A percentile compares a stretch with the other conserved stretches of the same genome.
phyloP scores from a whole-genome alignment of 1,140 invertebrate species.

The Temnothorax longispinosus region DNA sequence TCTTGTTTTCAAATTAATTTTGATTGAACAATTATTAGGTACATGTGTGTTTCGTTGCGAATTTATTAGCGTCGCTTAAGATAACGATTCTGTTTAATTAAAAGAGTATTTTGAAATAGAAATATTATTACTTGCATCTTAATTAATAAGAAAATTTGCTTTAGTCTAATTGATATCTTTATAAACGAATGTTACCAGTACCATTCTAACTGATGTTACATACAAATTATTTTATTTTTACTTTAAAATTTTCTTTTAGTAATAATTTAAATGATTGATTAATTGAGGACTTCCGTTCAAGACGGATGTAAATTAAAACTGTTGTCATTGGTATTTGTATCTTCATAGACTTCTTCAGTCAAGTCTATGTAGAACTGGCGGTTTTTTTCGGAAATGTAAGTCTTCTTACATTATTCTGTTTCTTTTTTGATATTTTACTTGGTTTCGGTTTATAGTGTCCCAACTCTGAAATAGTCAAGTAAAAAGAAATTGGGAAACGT shows the following conservation, averaged over 20 bases:
- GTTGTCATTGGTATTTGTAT: too few species aligned
- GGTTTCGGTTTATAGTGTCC: too few species aligned
- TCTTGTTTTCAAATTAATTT: background rate
- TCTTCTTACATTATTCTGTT: too few species aligned
- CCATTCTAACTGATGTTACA: background rate
- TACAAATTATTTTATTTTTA: background rate
- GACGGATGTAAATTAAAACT: too few species aligned
- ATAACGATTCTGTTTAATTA: background rate
- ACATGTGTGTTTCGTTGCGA: background rate
- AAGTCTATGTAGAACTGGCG: too few species aligned
- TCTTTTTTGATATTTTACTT: too few species aligned
- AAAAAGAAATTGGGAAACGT: too few species aligned
- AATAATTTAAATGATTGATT: background rate
- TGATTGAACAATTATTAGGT: background rate
- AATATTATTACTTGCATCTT: background rate
- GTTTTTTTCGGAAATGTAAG: too few species aligned
- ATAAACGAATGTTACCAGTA: background rate
- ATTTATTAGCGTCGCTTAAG: background rate
- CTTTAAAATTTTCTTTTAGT: background rate
- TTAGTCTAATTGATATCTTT: background rate
- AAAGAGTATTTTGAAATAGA: background rate
- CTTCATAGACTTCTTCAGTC: too few species aligned
- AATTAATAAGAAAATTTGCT: background rate
- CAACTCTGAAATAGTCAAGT: too few species aligned
- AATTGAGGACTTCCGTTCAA: too few species aligned